Evolutionary conservation across 30 jellyfish, hydroid and myxozoan species (phyloP).

Genomic region (Aurelia sp.): DNA sequence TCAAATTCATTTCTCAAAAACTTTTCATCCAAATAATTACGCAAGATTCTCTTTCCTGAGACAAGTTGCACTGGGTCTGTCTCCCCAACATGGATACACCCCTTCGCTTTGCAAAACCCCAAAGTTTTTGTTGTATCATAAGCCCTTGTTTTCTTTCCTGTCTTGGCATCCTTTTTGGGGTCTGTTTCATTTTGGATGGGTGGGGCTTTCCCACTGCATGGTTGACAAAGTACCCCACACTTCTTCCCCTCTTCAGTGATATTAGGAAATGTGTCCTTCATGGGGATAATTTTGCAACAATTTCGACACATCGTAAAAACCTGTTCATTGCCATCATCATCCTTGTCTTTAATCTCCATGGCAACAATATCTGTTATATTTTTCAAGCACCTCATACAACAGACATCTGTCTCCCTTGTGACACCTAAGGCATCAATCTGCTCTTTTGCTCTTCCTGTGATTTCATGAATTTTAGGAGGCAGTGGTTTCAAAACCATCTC

Average conservation of each 20-base stretch:
- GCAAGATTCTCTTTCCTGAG: slow-evolving; percentile 48
- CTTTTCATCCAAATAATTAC: slow-evolving; percentile 59
- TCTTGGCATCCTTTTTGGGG: neutral
- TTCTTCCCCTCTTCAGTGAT: slow-evolving; percentile 53
- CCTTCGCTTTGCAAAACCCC: slow-evolving; percentile 62
- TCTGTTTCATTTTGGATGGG: neutral
- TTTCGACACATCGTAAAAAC: slow-evolving; percentile 63
- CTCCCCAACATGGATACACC: slow-evolving; percentile 62
- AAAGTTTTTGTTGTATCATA: slow-evolving; percentile 16
- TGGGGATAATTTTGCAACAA: slow-evolving; percentile 61
- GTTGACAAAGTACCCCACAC: slow-evolving; percentile 61
- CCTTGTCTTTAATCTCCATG: neutral
- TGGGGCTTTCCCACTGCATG: slow-evolving; percentile 25
- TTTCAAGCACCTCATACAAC: slow-evolving; percentile 45
- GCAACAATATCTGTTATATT: neutral
- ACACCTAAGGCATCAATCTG: slow-evolving; percentile 26
- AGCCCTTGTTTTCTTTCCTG: neutral
- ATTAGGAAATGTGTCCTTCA: slow-evolving; percentile 56
- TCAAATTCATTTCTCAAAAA: slow-evolving; percentile 60
- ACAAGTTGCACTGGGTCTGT: slow-evolving; percentile 58
- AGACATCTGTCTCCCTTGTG: slow-evolving; percentile 12
- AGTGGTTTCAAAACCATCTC: slow-evolving; percentile 13
- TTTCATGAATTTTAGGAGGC: neutral
- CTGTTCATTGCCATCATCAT: slow-evolving; percentile 24
- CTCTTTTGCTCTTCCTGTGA: slow-evolving; percentile 19